Evolutionary conservation across 2,113 vertebrate genomes (phyloP).

Genomic region (Erythrocercus mccallii): DNA sequence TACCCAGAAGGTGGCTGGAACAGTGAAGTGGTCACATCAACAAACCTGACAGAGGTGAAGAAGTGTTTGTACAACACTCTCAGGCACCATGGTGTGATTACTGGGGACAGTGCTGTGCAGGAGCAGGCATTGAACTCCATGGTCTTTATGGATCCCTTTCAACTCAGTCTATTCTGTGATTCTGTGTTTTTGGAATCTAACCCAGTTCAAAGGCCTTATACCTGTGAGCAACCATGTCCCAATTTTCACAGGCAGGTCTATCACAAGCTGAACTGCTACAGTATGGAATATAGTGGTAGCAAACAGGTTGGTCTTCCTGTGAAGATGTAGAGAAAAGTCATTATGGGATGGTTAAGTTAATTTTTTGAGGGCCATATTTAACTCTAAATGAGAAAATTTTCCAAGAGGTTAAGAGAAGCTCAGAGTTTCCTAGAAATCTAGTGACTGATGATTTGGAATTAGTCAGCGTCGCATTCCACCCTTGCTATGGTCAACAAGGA

Average conservation of each 20-base stretch:
- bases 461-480: background rate
- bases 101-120: background rate
- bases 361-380: background rate
- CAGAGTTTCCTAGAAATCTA: background rate
- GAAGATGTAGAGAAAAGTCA: background rate
- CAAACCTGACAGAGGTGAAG: background rate
- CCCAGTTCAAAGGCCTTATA: background rate
- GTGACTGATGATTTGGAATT: background rate
- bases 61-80: background rate
- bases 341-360: background rate
- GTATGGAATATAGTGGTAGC: background rate
- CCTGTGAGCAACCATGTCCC: background rate
- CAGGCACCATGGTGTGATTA: background rate
- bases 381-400: background rate
- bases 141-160: background rate
- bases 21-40: background rate
- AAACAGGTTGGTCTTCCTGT: background rate
- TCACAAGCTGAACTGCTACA: background rate
- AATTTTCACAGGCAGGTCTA: background rate
- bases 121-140: background rate
- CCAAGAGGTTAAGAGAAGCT: background rate
- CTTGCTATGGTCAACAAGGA: background rate
- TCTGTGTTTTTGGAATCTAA: background rate
- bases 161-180: background rate
- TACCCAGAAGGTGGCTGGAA: background rate